phyloP scores from a whole-genome alignment of 53 echinoderm and acorn worm species.

The Apostichopus leukothele region DNA sequence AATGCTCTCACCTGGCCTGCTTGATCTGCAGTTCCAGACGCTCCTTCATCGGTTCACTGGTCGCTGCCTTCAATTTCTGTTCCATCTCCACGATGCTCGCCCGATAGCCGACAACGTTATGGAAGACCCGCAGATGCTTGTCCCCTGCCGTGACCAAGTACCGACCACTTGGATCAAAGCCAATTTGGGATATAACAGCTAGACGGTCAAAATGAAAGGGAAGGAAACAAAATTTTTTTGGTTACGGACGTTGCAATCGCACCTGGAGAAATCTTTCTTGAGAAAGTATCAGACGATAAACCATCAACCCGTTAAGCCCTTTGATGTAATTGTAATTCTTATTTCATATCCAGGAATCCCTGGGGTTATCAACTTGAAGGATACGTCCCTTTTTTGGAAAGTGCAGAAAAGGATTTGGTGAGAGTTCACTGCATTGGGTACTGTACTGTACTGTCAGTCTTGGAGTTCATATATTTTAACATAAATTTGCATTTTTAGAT shows the following conservation, averaged over 20 bases:
- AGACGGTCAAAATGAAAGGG: neutral
- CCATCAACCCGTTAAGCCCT: no score
- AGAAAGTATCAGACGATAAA: no score
- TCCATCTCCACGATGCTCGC: conserved; percentile 80
- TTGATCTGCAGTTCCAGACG: conserved; percentile 67
- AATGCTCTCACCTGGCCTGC: conserved; percentile 66
- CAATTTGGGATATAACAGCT: conserved; percentile 81
- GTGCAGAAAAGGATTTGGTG: no score
- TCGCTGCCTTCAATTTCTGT: conserved; percentile 69
- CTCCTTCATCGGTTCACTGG: conserved; percentile 79
- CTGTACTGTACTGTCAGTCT: no score
- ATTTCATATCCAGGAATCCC: no score
- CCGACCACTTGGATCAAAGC: conserved; percentile 88
- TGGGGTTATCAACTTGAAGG: no score
- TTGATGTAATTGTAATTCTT: no score
- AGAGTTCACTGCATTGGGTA: no score
- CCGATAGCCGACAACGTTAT: conserved; percentile 84
- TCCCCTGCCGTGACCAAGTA: conserved; percentile 88
- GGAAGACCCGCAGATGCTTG: conserved; percentile 85
- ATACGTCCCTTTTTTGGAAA: no score
- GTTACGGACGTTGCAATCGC: neutral
- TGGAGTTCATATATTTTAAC: no score
- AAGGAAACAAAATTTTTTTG: neutral
- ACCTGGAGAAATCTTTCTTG: no score
- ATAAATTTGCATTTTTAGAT: no score